Evolutionary conservation across 2,113 vertebrate genomes (phyloP), one percentile per base, ranked within the genome.

Genomic region (Cryptomyrus ogoouensis): DNA sequence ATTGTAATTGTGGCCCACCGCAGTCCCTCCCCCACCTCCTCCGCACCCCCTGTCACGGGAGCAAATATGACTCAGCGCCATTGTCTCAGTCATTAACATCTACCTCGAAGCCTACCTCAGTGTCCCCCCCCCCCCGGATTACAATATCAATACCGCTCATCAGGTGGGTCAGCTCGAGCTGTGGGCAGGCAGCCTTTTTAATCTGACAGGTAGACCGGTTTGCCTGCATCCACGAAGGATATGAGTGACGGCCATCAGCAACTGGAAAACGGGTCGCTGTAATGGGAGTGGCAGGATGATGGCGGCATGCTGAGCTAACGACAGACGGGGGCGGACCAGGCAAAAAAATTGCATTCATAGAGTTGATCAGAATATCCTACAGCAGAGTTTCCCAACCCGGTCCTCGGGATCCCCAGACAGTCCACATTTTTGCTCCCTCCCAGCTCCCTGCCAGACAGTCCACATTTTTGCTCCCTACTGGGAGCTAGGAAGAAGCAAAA

Each of bases 51-150:
- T 39, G 31, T 19, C 35, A 77, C 0, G 4, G 3, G 74, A 9
- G 35, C 10, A 58, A 83, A 83, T 83, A 84, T 19, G 52, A 89
- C 46, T 47, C 88, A n/a, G 10, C 19, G 0, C n/a, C 53, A 88
- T 62, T 88, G n/a, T 89, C 80, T 83, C 44, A 17, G 47, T 49
- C 21, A 83, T 44, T 53, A 89, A 44, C 49, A 58, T 89, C 56
- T 46, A 44, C 77, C 31, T 85, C 80, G 7, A 46, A 1, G 3
- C 13, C 74, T 21, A 52, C 88, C 52, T 53, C 49, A 53, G 17
- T 49, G 17, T 2, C 70, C n/a, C 13, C 24, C 8, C n/a, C 49
- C 17, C n/a, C 31, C 15, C 47, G 17, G 3, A 89, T 89, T 80
- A 56, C 47, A 80, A 83, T 80, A 89, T 83, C 46, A 89, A 89